Conservation (phyloP, 2,113 vertebrate genomes). For the Chaetodon auriga region DNA sequence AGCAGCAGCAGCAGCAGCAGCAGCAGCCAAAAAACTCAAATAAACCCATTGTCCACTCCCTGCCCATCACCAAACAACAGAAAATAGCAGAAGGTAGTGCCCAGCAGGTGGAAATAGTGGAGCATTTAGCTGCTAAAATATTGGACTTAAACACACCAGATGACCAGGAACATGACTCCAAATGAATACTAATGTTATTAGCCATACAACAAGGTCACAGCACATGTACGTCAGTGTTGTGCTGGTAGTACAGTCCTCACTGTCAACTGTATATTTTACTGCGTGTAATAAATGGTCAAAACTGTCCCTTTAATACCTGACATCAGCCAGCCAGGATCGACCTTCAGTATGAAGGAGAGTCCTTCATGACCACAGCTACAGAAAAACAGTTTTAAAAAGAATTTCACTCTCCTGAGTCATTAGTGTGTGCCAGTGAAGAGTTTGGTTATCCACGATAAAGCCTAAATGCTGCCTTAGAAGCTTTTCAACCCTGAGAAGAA, state of each 20-base stretch:
- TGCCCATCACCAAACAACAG: background rate
- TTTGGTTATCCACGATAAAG: background rate
- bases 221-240: too few relatives aligned
- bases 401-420: too few relatives aligned
- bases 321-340: background rate
- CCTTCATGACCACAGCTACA: background rate
- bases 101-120: too few relatives aligned
- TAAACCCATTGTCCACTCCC: background rate
- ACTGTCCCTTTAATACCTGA: background rate
- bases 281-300: background rate
- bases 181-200: too few relatives aligned
- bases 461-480: background rate
- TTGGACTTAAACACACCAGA: too few relatives aligned
- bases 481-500: slow-evolving; percentile 11
- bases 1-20: background rate
- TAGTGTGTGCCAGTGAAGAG: background rate
- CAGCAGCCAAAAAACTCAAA: background rate
- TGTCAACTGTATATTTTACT: background rate
- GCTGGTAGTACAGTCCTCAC: background rate
- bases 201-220: too few relatives aligned
- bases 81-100: too few relatives aligned
- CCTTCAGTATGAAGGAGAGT: background rate
- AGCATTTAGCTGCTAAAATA: too few relatives aligned
- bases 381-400: background rate
- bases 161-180: too few relatives aligned